Evolutionary conservation across 1,140 invertebrate genomes (phyloP).

Genomic region (Achatina immaculata): DNA sequence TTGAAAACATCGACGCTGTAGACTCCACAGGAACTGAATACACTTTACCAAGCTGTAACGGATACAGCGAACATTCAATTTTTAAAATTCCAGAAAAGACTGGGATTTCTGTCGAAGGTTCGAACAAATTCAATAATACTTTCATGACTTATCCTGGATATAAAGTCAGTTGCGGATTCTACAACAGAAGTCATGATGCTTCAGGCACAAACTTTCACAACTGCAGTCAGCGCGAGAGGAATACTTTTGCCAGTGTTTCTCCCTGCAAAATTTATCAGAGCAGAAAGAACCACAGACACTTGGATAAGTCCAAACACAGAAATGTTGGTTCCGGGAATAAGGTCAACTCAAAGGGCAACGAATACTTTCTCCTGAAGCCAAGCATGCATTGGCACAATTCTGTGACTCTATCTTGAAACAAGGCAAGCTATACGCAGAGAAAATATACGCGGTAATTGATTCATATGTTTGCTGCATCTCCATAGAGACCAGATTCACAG

Average conservation of each 20-base stretch:
- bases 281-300: not conserved
- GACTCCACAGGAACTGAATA: not conserved
- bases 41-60: not conserved
- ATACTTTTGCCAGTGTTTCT: not conserved
- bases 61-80: no score
- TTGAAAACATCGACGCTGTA: not conserved
- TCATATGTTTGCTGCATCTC: no score
- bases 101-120: no score
- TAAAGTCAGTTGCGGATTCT: no score
- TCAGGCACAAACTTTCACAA: not conserved
- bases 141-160: no score
- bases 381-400: not conserved
- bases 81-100: no score
- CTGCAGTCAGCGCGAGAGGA: not conserved
- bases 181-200: no score
- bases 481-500: no score
- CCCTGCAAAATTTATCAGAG: not conserved
- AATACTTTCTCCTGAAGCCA: conserved; percentile 21
- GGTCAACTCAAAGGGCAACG: not conserved
- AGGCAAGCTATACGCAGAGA: not conserved
- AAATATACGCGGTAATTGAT: no score
- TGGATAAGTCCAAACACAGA: not conserved
- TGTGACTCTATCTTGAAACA: not conserved
- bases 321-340: no score
- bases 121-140: no score